A percentile compares a stretch with the other conserved stretches of the same genome.
These are phyloP conservation scores for Hydrocynus forskahlii DNA, from an alignment of 2,797 vertebrate species.

Conservation along the genomic window DNA sequence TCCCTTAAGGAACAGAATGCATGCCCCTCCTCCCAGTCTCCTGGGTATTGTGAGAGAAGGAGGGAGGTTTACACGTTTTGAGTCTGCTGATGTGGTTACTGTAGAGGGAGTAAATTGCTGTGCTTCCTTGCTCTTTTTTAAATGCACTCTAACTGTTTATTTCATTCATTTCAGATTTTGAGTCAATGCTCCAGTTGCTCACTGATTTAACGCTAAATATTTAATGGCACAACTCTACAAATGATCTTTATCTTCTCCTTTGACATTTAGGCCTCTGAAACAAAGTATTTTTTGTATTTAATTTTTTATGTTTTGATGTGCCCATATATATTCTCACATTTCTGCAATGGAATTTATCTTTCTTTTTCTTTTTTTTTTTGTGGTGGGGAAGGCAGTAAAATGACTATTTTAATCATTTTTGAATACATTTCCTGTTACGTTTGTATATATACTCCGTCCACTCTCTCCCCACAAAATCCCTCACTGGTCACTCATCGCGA, in stretches of 20 bases:
- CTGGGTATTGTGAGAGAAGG: slow-evolving; percentile 40
- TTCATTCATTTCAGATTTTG: slow-evolving; percentile 60
- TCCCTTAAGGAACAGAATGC: slow-evolving; percentile 10
- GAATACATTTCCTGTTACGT: no score
- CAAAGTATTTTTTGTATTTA: slow-evolving; percentile 1
- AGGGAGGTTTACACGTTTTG: neutral
- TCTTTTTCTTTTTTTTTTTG: no score
- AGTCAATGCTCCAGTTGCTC: slow-evolving; percentile 70
- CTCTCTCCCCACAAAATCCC: neutral
- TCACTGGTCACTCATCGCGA: no score
- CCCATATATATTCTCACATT: no score
- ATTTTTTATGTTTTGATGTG: neutral
- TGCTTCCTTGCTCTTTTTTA: slow-evolving; percentile 18
- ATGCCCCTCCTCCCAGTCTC: slow-evolving; percentile 27
- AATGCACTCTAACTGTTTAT: slow-evolving; percentile 58
- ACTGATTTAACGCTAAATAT: slow-evolving; percentile 69
- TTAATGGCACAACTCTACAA: slow-evolving; percentile 65
- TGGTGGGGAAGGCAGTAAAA: no score
- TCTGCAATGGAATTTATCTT: no score
- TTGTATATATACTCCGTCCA: neutral
- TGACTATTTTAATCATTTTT: no score
- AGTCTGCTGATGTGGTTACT: slow-evolving; percentile 42
- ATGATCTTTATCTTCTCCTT: neutral
- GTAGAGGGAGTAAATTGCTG: slow-evolving; percentile 22
- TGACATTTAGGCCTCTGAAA: neutral